Conservation (phyloP, 2,113 vertebrate genomes). For the Gymnarchus niloticus region DNA sequence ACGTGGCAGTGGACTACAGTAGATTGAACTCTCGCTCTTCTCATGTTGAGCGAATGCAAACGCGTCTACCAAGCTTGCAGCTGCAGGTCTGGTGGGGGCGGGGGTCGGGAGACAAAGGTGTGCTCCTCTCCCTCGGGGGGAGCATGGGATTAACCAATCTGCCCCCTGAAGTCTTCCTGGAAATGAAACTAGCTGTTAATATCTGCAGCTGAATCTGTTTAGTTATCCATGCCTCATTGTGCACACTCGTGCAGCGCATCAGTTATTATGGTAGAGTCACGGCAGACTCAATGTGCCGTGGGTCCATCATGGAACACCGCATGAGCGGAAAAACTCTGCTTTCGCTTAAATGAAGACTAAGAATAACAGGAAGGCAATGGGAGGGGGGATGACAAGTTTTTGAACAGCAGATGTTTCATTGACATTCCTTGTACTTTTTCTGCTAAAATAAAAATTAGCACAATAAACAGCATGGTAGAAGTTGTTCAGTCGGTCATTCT, state of each 20-base stretch:
- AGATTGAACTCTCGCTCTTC: slow-evolving; percentile 34
- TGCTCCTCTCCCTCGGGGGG: not conserved
- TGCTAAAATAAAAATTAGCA: slow-evolving; percentile 11
- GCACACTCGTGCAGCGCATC: slow-evolving; percentile 24
- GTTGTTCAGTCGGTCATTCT: slow-evolving; percentile 7
- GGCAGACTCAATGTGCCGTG: slow-evolving; percentile 38
- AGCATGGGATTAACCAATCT: not conserved
- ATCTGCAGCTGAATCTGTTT: slow-evolving; percentile 33
- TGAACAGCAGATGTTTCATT: not conserved
- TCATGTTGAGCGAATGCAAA: slow-evolving; percentile 30
- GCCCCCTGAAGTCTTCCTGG: slow-evolving; percentile 27
- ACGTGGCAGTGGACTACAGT: slow-evolving; percentile 34
- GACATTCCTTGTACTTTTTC: slow-evolving; percentile 14
- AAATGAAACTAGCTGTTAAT: slow-evolving; percentile 27
- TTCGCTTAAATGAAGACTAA: slow-evolving; percentile 16
- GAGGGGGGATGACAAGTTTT: not conserved
- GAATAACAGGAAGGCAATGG: slow-evolving; percentile 14
- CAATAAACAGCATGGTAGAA: slow-evolving; percentile 11
- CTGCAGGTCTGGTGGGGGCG: no score
- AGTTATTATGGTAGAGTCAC: slow-evolving; percentile 22
- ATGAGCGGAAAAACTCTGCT: slow-evolving; percentile 32
- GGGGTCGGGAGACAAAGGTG: not conserved
- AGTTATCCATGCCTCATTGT: slow-evolving; percentile 35
- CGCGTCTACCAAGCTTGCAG: not conserved
- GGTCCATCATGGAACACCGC: slow-evolving; percentile 31